Conservation (phyloP, 2,797 vertebrate genomes). For the Hipposideros larvatus region DNA sequence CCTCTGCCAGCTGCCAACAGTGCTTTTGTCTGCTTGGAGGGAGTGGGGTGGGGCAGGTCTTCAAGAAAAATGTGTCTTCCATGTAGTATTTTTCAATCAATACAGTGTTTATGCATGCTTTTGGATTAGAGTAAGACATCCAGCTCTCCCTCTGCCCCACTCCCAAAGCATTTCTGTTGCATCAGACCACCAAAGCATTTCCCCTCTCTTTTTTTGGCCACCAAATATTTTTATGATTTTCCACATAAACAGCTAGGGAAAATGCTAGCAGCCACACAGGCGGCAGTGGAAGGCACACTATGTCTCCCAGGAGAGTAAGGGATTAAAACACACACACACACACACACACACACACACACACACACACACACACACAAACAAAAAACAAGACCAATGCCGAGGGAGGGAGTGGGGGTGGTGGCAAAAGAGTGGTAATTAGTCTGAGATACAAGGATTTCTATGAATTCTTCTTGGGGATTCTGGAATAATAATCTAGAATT, state of each 20-base stretch:
- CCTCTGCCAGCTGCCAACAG: constrained; percentile 75
- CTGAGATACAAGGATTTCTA: constrained; percentile 82
- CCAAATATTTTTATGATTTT: constrained; percentile 89
- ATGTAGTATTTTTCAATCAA: constrained; percentile 79
- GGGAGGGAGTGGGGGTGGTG: not conserved
- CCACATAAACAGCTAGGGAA: constrained; percentile 87
- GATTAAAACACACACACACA: constrained; percentile 45
- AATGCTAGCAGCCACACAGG: constrained; percentile 86
- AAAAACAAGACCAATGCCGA: constrained; percentile 51
- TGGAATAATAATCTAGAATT: constrained; percentile 76
- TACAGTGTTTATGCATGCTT: constrained; percentile 69
- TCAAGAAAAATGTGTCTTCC: constrained; percentile 69
- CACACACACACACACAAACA: not conserved
- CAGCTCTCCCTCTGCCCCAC: constrained; percentile 59
- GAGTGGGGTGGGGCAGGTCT: constrained; percentile 46
- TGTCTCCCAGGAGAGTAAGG: constrained; percentile 81
- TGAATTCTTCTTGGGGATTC: constrained; percentile 83
- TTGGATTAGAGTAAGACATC: constrained; percentile 81
- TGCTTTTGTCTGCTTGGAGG: constrained; percentile 76
- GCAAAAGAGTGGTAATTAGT: constrained; percentile 65
- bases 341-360: too few relatives aligned
- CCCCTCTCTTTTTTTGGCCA: constrained; percentile 85
- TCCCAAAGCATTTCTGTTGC: constrained; percentile 79
- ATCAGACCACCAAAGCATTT: constrained; percentile 89
- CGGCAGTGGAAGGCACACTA: constrained; percentile 82